These are phyloP conservation scores for Frankliniella fusca DNA, from an alignment of 2,888 invertebrate species.

Conservation along the genomic window DNA sequence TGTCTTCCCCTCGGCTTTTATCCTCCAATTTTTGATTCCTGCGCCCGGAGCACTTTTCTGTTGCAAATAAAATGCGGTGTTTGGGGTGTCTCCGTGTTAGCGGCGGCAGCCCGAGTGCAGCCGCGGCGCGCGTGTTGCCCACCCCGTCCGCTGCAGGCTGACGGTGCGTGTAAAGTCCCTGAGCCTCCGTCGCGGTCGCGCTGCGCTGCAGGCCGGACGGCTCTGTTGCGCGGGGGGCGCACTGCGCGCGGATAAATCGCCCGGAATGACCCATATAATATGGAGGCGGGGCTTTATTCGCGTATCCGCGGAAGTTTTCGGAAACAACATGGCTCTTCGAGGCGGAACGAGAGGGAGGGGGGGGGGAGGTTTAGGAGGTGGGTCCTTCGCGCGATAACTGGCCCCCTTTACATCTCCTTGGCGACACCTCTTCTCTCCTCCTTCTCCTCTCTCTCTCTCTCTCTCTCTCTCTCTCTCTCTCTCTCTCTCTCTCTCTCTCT, in stretches of 20 bases:
- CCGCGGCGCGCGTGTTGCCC: background rate
- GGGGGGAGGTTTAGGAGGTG: background rate
- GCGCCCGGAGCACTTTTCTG: too few relatives aligned
- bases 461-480: too few relatives aligned
- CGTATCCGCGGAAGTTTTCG: background rate
- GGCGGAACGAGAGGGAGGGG: background rate
- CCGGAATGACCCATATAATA: slow-evolving; percentile 22
- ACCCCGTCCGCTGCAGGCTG: background rate
- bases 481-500: background rate
- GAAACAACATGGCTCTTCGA: slow-evolving; percentile 3
- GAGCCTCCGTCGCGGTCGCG: too few relatives aligned
- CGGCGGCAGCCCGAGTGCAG: too few relatives aligned
- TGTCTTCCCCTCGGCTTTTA: too few relatives aligned
- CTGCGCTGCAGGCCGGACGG: background rate
- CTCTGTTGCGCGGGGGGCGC: background rate
- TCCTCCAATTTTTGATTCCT: too few relatives aligned
- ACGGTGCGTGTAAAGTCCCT: too few relatives aligned
- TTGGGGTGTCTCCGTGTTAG: too few relatives aligned
- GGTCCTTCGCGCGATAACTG: background rate
- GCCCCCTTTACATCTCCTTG: background rate
- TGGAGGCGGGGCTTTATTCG: background rate
- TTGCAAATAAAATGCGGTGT: too few relatives aligned
- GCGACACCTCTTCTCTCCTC: background rate
- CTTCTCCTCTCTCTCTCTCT: too few relatives aligned
- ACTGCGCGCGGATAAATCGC: slow-evolving; percentile 1